Evolutionary conservation across 2,797 vertebrate species (phyloP), one percentile per base, ranked within the genome.

Genomic region (Hippoglossus hippoglossus): DNA sequence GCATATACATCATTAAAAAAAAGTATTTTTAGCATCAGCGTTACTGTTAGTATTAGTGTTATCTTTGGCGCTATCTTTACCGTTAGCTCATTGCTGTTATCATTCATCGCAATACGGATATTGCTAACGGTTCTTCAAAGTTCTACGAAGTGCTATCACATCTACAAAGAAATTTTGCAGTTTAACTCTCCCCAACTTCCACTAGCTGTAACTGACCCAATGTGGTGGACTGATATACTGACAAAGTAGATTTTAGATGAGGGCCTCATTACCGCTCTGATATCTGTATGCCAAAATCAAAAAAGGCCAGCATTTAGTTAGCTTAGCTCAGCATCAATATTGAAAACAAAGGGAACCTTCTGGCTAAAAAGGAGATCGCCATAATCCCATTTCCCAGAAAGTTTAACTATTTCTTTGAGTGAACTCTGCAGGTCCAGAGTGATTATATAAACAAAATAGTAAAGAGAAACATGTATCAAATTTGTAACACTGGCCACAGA

Each of bases 21-120:
- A 12, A 13, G 31, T 39, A 39, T 39, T 39, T 39, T 39, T 39
- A 39, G 10, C 12, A 39, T 39, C 12, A 39, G 36, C 3, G 36
- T 39, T 36, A 36, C 34, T 10, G 34, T 36, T 36, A 36, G 9
- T 11, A 12, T 36, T 12, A 36, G 11, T 11, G 11, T 36, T 36
- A 36, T 36, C 31, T 41, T 77, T 24, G 28, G 44, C n/a, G 50
- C 41, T 73, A 65, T 63, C 39, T 65, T 36, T 36, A 11, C 34
- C 34, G 34, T 39, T 39, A 3, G 36, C 36, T 39, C 12, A 39
- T 31, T 39, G 36, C 12, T 39, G 36, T 39, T 39, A 13, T 12
- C 1, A 12, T 39, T 39, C 12, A 10, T 34, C 31, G 9, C 31
- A 34, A 34, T 34, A 34, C 2, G 31, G 31, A 34, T 34, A 34